Conservation (phyloP, 2,888 invertebrate species). For the Pseudococcus viburni region DNA sequence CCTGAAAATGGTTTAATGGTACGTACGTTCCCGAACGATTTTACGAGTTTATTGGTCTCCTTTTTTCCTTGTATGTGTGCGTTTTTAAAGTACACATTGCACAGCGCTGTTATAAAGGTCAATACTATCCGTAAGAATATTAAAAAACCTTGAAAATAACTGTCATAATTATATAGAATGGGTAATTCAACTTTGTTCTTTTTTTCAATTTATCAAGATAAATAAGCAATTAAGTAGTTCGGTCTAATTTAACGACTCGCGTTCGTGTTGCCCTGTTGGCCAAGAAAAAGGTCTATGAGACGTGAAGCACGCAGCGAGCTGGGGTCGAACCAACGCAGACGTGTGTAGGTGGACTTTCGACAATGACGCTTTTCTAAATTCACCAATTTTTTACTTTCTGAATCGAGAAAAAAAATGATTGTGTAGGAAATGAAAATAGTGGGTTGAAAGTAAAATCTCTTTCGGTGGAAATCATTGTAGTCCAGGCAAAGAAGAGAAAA, state of each 20-base stretch:
- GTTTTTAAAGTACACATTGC: neutral
- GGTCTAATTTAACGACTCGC: constrained; percentile 17
- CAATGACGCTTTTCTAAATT: neutral
- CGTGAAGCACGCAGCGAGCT: neutral
- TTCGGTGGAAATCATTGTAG: too few relatives aligned
- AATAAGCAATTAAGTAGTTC: constrained; percentile 48
- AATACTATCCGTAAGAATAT: constrained; percentile 49
- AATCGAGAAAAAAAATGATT: neutral
- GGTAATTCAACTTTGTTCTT: constrained; percentile 53
- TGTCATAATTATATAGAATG: constrained; percentile 55
- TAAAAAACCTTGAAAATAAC: constrained; percentile 57
- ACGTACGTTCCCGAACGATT: neutral
- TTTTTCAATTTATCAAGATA: constrained; percentile 48
- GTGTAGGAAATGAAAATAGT: neutral
- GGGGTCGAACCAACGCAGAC: neutral
- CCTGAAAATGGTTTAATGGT: constrained; percentile 20
- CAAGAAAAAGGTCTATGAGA: constrained; percentile 19
- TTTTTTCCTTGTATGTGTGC: neutral
- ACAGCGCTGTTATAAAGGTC: constrained; percentile 15
- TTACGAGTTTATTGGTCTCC: constrained; percentile 50
- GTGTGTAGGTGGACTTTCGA: neutral
- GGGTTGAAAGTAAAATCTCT: too few relatives aligned
- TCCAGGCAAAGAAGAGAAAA: too few relatives aligned
- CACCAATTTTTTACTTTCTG: neutral
- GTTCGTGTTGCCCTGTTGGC: neutral